phyloP scores from a whole-genome alignment of 1,140 invertebrate species.

The Eriocheir sinensis region DNA sequence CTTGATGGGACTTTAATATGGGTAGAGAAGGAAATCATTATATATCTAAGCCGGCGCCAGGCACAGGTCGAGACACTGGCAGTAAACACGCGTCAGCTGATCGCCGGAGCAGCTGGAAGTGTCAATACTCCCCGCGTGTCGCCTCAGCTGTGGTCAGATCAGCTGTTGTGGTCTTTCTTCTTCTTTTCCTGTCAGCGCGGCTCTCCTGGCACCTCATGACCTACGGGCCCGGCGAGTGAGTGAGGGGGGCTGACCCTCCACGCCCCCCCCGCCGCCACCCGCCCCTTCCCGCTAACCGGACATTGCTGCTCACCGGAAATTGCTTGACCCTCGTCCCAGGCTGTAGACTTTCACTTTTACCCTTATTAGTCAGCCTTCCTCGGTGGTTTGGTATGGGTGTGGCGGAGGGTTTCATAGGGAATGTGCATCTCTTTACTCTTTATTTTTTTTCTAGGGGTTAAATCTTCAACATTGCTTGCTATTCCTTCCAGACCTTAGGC shows the following conservation, averaged over 20 bases:
- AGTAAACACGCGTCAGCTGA: not conserved
- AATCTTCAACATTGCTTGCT: too few species aligned
- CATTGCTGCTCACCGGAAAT: not conserved
- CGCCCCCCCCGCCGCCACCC: not conserved
- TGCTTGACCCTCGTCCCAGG: not conserved
- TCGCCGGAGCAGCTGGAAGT: too few species aligned
- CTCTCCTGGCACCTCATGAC: not conserved
- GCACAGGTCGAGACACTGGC: too few species aligned
- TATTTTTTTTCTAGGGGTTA: too few species aligned
- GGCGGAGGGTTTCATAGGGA: not conserved
- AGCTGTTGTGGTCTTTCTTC: not conserved
- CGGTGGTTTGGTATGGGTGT: not conserved
- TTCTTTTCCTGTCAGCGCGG: not conserved
- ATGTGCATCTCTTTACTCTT: too few species aligned
- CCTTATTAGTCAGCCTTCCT: not conserved
- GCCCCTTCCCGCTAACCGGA: not conserved
- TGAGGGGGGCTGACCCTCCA: not conserved
- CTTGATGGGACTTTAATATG: too few species aligned
- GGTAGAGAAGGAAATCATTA: too few species aligned
- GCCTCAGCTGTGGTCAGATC: not conserved
- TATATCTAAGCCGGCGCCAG: too few species aligned
- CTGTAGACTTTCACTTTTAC: not conserved
- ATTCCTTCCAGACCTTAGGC: too few species aligned
- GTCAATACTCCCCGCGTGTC: too few species aligned
- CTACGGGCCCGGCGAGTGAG: not conserved